Base-by-base conservation (phyloP, 2,888 invertebrate genomes). In the Eupeodes latifasciatus region DNA sequence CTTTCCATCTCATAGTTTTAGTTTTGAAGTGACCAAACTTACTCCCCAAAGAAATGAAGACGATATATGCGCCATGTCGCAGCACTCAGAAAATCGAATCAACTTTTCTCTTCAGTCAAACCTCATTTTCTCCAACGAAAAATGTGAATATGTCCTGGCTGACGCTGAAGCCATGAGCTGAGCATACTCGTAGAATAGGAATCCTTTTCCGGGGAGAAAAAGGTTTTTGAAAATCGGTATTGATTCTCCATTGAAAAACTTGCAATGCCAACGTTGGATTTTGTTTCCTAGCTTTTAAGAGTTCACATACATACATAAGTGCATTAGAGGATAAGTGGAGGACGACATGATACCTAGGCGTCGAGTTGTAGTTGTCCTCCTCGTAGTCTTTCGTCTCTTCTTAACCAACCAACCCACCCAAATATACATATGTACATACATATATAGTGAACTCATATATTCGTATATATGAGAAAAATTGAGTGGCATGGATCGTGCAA, bases 321-420 rank as follows among this genome's bases (percentile, higher is more conserved):
- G 84, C 87, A 84, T 87, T 84, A 87, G 86, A 77, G 82, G 82
- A 86, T 86, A 86, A 86, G 85, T 81, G 82, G 86, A 76, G 61
- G 76, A 75, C 57, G 69, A 69, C 53, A 75, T n/a, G 69, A 55
- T 55, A 53, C 69, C 83, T 78, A 80, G 79, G 80, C 67, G 62
- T 40, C 76, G 34, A 40, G 40, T 34, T 44, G 62, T 61, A 27
- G 67, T 69, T 55, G 36, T 81, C 51, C 27, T 27, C 27, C 27
- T 27, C 27, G 27, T 27, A 27, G 47, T 72, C n/a, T 12, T 67
- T 61, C 69, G 19, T 19, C 10, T 27, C 40, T 75, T 75, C 6
- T 55, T 4, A n/a, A 51, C 51, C 12, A 4, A 51, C 14, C 5
- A 3, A 12, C 14, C 12, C 51, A 7, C 53, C n/a, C n/a, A 3